Evolutionary conservation across 1,140 invertebrate species (phyloP), one percentile per base, ranked within the genome.

Genomic region (Popillia japonica): DNA sequence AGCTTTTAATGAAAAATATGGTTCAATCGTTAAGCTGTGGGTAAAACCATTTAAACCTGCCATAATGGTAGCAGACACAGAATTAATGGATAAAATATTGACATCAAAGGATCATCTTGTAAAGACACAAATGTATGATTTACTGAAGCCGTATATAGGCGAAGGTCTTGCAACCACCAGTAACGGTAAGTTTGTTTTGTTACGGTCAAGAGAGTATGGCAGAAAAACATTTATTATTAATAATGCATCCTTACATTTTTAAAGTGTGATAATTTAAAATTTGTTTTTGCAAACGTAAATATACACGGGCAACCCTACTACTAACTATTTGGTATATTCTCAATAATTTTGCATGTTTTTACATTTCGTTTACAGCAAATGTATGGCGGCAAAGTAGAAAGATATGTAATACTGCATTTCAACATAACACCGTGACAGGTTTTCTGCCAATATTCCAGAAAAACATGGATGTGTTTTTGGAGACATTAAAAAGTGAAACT

Each of bases 351-450:
- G n/a, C n/a, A 55, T 55, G 48, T 55, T 55, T 55, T 55, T 10
- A 48, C 9, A n/a, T 17, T 6, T n/a, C 17, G 6, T 55, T 55
- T 68, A n/a, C 22, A 74, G 75, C 0, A 6, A 8, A 76, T 76
- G 1, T 27, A 48, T 76, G 75, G 75, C 55, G 14, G n/a, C 17
- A 27, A 20, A 9, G n/a, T 27, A 44, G 75, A 27, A 76, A 76
- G 27, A 76, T 76, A 3, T 44, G 40, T 10, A 76, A 9, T 7
- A 14, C 44, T 10, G 75, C 75, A 14, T 76, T 76, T 55, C 75
- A 76, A 20, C 41, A 9, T 76, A 55, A 48, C 23, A 76, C 10
- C 6, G 7, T 55, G 2, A 42, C 14, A 17, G 6, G 6, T 20
- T 76, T 76, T 27, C n/a, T 42, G 17, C 22, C 40, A 20, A 48